A percentile compares a stretch with the other conserved stretches of the same genome.
phyloP scores from a whole-genome alignment of 2,797 vertebrate genomes.

The Gastrophryne carolinensis region DNA sequence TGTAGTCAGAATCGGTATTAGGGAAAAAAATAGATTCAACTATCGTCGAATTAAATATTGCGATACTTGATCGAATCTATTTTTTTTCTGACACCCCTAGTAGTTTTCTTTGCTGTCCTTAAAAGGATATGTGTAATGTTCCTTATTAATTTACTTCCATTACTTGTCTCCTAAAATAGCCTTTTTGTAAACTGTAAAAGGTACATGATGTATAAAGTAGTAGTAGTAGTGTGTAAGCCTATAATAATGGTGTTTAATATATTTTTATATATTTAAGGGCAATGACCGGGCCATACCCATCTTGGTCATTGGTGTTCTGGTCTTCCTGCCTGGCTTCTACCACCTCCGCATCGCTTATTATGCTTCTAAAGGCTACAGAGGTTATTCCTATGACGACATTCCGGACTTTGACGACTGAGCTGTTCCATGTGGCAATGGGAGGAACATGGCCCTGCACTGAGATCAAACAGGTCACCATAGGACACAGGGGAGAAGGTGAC shows the following conservation, averaged over 20 bases:
- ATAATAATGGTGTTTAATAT: neutral
- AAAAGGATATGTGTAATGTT: too few relatives aligned
- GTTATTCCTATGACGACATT: slow-evolving; percentile 96
- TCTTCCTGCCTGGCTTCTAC: slow-evolving; percentile 95
- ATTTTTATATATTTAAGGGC: slow-evolving; percentile 67
- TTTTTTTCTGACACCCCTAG: too few relatives aligned
- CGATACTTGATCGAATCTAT: too few relatives aligned
- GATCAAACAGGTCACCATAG: neutral
- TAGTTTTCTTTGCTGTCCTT: too few relatives aligned
- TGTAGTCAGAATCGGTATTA: too few relatives aligned
- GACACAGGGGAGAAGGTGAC: neutral
- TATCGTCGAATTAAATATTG: too few relatives aligned
- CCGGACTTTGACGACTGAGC: slow-evolving; percentile 93
- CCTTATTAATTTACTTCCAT: too few relatives aligned
- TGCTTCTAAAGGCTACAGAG: slow-evolving; percentile 88
- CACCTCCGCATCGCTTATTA: slow-evolving; percentile 94
- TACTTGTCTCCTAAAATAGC: too few relatives aligned
- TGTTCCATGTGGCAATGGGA: neutral
- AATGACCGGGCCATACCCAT: slow-evolving; percentile 87
- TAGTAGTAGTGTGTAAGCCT: too few relatives aligned
- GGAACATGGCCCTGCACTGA: neutral
- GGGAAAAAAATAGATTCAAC: too few relatives aligned
- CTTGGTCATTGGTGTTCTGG: slow-evolving; percentile 91
- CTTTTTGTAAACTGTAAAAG: too few relatives aligned
- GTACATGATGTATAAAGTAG: too few relatives aligned